phyloP scores from a whole-genome alignment of 2,113 vertebrate species.

The Neolamprologus tretocephalus region DNA sequence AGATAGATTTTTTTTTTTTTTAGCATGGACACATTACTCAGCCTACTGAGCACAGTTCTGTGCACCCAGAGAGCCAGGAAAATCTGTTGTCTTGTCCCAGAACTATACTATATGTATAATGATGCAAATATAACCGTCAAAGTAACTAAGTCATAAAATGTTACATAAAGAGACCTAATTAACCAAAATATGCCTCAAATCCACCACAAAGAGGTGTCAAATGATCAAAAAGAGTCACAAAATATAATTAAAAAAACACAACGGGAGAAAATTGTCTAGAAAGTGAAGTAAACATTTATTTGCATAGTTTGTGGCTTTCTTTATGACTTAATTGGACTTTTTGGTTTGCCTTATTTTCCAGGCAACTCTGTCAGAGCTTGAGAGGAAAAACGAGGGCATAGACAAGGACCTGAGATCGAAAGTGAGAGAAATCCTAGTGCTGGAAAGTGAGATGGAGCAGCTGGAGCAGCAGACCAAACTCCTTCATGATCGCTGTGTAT shows the following conservation, averaged over 20 bases:
- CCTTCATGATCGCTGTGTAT: not conserved
- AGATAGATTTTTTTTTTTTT: not conserved
- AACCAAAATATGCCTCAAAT: not conserved
- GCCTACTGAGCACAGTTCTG: not conserved
- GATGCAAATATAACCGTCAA: not conserved
- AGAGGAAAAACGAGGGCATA: not conserved
- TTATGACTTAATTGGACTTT: not conserved
- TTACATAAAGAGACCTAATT: not conserved
- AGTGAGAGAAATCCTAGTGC: not conserved
- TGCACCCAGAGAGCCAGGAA: not conserved
- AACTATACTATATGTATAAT: not conserved
- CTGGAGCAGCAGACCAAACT: not conserved
- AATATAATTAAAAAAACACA: not conserved
- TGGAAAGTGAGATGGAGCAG: slow-evolving; percentile 35
- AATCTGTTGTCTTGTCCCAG: not conserved
- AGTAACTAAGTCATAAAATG: not conserved
- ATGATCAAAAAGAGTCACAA: not conserved
- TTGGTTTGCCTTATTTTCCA: not conserved
- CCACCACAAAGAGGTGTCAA: not conserved
- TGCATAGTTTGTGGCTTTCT: not conserved
- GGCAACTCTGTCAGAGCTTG: slow-evolving; percentile 28
- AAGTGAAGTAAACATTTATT: not conserved
- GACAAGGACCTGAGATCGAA: slow-evolving; percentile 31
- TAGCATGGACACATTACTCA: not conserved
- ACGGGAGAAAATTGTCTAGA: not conserved